Base-by-base conservation (phyloP, 2,113 vertebrate genomes). In the Hippocampus mohnikei region DNA sequence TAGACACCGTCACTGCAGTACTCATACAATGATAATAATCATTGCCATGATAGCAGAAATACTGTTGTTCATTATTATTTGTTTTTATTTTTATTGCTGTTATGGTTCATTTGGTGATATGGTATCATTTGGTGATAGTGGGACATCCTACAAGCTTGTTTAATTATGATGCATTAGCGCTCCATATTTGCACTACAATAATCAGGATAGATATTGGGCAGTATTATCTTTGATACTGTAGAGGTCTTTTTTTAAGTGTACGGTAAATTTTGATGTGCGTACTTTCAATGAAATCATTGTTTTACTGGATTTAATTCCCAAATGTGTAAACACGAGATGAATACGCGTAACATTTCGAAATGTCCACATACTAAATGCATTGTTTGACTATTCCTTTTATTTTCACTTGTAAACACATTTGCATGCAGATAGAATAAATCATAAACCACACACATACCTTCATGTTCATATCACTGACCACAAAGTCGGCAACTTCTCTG, bases 401-500 rank as follows among this genome's bases (percentile, higher is more conserved):
- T 42, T 42, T 11, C 42, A 44, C 10, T 44, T 44, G 10, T 44
- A 13, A 11, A 44, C 42, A 1, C 1, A 62, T 12, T 62, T 21
- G 37, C 37, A 5, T 40, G 8, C 21, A 41, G 61, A 23, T 23
- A 44, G 46, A 44, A 55, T 53, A 42, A 69, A 20, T 27, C 23
- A 2, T 44, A 25, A 60, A 60, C 18, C 58, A 65, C 63, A 23
- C 13, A 1, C 1, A 25, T 3, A 73, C 3, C 10, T 58, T 46
- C n/a, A n/a, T 44, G 21, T 64, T 44, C 23, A 20, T 63, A 44
- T 58, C 48, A 58, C 63, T 74, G 53, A 55, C 48, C 42, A 62
- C 12, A 48, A 6, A 53, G 50, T 65, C 74, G 63, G 9, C 58
- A 40, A 66, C 72, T 66, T 62, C 62, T 11, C 64, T 69, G 62